Evolutionary conservation across 1,140 invertebrate species (phyloP).

Genomic region (Gonioctena quinquepunctata): DNA sequence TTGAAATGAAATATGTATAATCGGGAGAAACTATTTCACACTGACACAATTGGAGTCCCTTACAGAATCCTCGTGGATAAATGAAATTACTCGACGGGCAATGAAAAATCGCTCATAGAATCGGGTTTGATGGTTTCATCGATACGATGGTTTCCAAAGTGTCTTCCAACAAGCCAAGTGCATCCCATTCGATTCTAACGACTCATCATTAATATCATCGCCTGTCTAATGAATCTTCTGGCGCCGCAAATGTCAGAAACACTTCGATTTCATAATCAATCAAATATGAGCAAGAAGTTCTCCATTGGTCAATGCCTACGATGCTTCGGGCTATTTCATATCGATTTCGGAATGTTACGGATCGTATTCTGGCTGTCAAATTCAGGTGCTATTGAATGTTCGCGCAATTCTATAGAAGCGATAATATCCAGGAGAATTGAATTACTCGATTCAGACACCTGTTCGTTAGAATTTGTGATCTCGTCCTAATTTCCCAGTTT

Average conservation of each 20-base stretch:
- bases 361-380: no score
- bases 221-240: not conserved
- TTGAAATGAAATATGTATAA: no score
- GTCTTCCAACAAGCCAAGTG: not conserved
- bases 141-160: not conserved
- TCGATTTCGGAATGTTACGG: no score
- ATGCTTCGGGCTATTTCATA: no score
- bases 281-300: not conserved
- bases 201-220: not conserved
- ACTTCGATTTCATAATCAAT: not conserved
- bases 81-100: not conserved
- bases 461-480: no score
- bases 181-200: not conserved
- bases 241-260: not conserved
- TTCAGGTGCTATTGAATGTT: no score
- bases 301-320: not conserved
- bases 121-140: not conserved
- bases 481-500: no score
- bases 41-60: not conserved
- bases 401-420: no score
- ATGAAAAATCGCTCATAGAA: not conserved
- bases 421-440: no score
- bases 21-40: no score
- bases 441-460: no score
- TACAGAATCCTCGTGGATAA: not conserved